These are phyloP conservation scores for Bubo blakistoni DNA, from an alignment of 2,113 vertebrate genomes.

Conservation along the genomic window DNA sequence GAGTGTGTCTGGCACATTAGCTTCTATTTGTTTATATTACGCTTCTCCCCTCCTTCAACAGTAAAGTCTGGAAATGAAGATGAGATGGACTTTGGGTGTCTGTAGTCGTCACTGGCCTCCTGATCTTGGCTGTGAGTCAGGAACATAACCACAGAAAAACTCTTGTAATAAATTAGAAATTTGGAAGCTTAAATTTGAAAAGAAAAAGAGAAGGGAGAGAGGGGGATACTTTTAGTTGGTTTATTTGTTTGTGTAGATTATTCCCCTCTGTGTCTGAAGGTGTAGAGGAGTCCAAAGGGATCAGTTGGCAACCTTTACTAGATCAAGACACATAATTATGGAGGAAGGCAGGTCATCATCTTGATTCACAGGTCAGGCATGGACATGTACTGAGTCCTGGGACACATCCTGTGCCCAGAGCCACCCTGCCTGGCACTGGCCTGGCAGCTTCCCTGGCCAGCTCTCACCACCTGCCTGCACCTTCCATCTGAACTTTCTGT, in stretches of 20 bases:
- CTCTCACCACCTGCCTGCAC: not conserved
- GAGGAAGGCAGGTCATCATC: not conserved
- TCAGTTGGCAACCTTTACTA: not conserved
- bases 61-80: not conserved
- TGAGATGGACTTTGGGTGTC: not conserved
- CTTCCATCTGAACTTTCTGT: not conserved
- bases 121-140: slow-evolving; percentile 24
- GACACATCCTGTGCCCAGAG: not conserved
- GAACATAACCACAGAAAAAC: not conserved
- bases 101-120: not conserved
- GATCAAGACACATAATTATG: not conserved
- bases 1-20: not conserved
- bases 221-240: not conserved
- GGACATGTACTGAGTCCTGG: not conserved
- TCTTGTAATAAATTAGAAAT: not conserved
- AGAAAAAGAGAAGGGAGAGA: not conserved
- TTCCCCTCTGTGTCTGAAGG: not conserved
- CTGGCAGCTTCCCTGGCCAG: not conserved
- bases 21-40: slow-evolving; percentile 4
- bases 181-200: not conserved
- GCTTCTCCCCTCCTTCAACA: not conserved
- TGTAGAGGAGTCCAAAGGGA: not conserved
- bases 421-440: accelerated
- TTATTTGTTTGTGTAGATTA: not conserved
- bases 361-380: not conserved